These are phyloP conservation scores for Catharus bicknelli DNA, from an alignment of 2,113 vertebrate species.

Conservation along the genomic window DNA sequence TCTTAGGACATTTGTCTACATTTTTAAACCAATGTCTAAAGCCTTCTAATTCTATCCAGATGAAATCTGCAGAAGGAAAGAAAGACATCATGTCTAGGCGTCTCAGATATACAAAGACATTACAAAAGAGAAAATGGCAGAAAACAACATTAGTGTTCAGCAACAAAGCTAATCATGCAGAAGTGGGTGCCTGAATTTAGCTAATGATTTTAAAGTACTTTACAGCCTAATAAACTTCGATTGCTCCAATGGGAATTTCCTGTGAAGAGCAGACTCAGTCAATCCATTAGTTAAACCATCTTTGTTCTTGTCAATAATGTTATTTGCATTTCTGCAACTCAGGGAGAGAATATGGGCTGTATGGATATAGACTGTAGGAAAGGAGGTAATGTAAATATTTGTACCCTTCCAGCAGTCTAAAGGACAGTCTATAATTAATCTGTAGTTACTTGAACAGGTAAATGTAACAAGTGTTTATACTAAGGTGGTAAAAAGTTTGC, in stretches of 20 bases:
- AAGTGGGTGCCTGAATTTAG: constrained; percentile 13
- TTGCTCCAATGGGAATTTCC: constrained; percentile 1
- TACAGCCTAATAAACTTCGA: background rate
- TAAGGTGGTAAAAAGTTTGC: background rate
- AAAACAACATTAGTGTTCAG: background rate
- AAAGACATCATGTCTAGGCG: background rate
- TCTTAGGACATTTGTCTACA: background rate
- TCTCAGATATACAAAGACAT: background rate
- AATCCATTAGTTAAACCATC: background rate
- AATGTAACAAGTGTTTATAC: constrained; percentile 15
- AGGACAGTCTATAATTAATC: background rate
- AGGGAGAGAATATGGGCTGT: background rate
- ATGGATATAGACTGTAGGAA: background rate
- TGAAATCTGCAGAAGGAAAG: background rate
- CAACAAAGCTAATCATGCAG: constrained; percentile 1
- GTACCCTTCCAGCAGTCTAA: background rate
- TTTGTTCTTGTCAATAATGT: background rate
- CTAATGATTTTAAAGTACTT: constrained; percentile 38
- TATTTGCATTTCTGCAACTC: constrained; percentile 21
- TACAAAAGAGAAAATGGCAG: background rate
- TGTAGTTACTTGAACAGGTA: background rate
- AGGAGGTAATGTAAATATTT: constrained; percentile 28
- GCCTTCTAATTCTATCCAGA: background rate
- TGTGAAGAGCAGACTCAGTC: background rate
- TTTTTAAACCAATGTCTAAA: background rate